phyloP scores from a whole-genome alignment of 2,797 vertebrate genomes.

The Neopelma chrysocephalum region DNA sequence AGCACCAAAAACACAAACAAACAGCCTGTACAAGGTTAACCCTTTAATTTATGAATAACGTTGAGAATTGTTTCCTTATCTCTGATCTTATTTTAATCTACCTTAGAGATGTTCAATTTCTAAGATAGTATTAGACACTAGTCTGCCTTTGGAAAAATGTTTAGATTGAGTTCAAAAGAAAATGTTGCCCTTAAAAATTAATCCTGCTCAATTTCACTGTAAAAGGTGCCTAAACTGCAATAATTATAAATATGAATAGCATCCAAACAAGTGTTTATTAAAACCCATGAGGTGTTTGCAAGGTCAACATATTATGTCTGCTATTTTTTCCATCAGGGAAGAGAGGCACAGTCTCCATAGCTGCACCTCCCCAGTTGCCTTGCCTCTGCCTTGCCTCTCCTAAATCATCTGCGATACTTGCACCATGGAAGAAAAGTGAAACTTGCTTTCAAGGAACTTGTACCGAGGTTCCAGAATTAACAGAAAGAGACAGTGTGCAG shows the following conservation, averaged over 20 bases:
- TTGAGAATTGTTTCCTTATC: background rate
- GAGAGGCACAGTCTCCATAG: background rate
- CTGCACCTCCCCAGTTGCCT: slow-evolving; percentile 31
- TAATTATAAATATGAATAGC: background rate
- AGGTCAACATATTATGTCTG: background rate
- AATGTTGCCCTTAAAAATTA: background rate
- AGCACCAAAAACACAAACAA: background rate
- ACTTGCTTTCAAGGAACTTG: slow-evolving; percentile 76
- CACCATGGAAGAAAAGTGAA: slow-evolving; percentile 36
- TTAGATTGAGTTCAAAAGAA: slow-evolving; percentile 10
- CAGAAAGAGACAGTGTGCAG: slow-evolving; percentile 63
- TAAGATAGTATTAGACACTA: background rate
- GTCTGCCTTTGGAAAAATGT: background rate
- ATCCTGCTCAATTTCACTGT: background rate
- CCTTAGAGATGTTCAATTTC: background rate
- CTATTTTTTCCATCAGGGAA: background rate
- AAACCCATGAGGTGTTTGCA: background rate
- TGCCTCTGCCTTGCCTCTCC: background rate
- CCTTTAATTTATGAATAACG: background rate
- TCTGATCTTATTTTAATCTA: slow-evolving; percentile 6
- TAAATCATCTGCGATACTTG: slow-evolving; percentile 56
- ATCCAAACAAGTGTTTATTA: background rate
- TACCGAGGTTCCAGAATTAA: slow-evolving; percentile 70
- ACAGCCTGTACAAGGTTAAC: background rate
- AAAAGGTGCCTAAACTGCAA: slow-evolving; percentile 6